Evolutionary conservation across 2,797 vertebrate species (phyloP).

Genomic region (Poeciliopsis presidionis): DNA sequence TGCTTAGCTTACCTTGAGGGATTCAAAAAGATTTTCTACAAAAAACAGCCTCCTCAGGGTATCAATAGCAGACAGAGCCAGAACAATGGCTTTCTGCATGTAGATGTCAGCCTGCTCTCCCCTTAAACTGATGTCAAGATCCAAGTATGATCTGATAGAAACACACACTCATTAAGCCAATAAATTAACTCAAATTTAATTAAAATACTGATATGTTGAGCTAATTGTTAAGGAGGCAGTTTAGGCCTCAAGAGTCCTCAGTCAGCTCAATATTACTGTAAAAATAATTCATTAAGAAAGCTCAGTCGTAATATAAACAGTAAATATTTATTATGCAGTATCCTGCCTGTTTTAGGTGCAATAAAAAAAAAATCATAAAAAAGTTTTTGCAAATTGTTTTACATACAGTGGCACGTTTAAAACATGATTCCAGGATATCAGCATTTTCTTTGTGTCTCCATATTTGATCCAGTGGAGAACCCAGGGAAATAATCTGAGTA

Average conservation of each 20-base stretch:
- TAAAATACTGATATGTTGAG: neutral
- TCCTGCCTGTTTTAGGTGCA: neutral
- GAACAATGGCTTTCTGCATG: constrained; percentile 78
- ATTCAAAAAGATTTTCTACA: constrained; percentile 86
- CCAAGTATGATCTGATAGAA: constrained; percentile 82
- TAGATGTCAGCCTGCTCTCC: constrained; percentile 81
- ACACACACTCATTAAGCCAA: neutral
- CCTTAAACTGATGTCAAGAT: constrained; percentile 85
- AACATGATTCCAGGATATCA: neutral
- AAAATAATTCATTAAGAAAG: neutral
- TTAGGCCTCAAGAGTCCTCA: neutral
- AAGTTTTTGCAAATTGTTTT: neutral
- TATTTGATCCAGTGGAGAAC: neutral
- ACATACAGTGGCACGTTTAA: neutral
- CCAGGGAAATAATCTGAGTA: neutral
- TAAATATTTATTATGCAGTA: neutral
- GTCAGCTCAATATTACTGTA: neutral
- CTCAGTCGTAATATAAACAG: neutral
- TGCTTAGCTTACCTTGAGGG: constrained; percentile 85
- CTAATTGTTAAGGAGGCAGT: neutral
- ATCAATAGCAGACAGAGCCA: constrained; percentile 72
- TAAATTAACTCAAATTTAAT: neutral
- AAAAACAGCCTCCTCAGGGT: constrained; percentile 86
- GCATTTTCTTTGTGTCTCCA: neutral
- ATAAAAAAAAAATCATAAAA: neutral